phyloP scores from a whole-genome alignment of 2,797 vertebrate species.

The Paguma larvata region DNA sequence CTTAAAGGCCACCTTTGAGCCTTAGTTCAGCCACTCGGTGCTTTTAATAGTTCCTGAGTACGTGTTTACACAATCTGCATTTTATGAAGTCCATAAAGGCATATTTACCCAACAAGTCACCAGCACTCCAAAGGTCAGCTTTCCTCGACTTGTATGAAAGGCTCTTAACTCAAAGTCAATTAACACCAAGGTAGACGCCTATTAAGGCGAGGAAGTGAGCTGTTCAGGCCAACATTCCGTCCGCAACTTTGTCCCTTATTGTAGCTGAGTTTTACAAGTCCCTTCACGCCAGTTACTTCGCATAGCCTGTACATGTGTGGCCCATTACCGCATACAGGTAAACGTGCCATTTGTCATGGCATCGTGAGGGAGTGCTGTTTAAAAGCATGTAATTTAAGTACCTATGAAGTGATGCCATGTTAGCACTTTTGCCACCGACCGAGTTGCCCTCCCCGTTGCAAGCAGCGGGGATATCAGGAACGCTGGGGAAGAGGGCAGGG shows the following conservation, averaged over 20 bases:
- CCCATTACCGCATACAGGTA: background rate
- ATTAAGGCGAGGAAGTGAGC: conserved; percentile 69
- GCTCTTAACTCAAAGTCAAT: conserved; percentile 54
- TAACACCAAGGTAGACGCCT: background rate
- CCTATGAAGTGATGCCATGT: background rate
- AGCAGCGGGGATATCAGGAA: background rate
- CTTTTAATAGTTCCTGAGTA: conserved; percentile 76
- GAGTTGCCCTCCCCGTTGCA: background rate
- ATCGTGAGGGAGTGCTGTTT: background rate
- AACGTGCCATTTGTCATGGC: conserved; percentile 53
- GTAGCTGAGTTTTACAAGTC: conserved; percentile 60
- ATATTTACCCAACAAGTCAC: conserved; percentile 75
- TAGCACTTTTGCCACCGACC: background rate
- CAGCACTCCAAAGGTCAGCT: conserved; percentile 67
- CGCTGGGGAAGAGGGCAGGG: background rate
- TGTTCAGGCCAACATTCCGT: conserved; percentile 44
- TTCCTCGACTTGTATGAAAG: conserved; percentile 50
- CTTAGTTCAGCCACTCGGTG: conserved; percentile 61
- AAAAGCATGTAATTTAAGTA: conserved; percentile 9
- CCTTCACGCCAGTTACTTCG: conserved; percentile 46
- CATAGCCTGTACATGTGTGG: conserved; percentile 19
- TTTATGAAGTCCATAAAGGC: conserved; percentile 80
- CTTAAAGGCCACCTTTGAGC: conserved; percentile 57
- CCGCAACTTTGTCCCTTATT: background rate
- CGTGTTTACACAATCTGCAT: conserved; percentile 78